These are phyloP conservation scores for Cephus spinipes DNA, from an alignment of 2,888 invertebrate species.

Conservation along the genomic window DNA sequence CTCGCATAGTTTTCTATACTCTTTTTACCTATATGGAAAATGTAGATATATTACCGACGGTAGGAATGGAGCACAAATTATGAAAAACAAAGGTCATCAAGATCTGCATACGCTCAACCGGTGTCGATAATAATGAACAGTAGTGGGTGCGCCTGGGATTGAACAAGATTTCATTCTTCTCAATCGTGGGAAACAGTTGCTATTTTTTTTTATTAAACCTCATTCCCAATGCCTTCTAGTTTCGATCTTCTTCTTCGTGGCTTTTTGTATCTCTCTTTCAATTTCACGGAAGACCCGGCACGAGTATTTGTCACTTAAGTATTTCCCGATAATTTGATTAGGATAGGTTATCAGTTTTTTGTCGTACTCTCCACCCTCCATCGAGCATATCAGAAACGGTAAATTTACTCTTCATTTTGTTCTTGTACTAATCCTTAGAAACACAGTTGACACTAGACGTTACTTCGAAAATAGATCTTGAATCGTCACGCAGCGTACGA, in stretches of 20 bases:
- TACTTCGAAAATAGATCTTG: background rate
- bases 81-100: background rate
- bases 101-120: background rate
- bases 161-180: background rate
- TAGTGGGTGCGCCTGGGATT: background rate
- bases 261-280: background rate
- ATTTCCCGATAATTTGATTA: background rate
- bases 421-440: background rate
- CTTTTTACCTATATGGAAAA: background rate
- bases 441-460: background rate
- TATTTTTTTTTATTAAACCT: background rate
- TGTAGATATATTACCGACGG: background rate
- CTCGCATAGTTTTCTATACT: background rate
- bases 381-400: background rate
- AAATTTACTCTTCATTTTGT: background rate
- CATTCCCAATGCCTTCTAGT: background rate
- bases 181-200: background rate
- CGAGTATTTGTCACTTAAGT: background rate
- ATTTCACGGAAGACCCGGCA: background rate
- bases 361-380: background rate
- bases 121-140: background rate
- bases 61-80: background rate
- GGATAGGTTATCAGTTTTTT: background rate
- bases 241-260: background rate
- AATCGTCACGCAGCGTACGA: background rate